Evolutionary conservation across 2,797 vertebrate genomes (phyloP), one percentile per base, ranked within the genome.

Genomic region (Pangasius larnaudii): DNA sequence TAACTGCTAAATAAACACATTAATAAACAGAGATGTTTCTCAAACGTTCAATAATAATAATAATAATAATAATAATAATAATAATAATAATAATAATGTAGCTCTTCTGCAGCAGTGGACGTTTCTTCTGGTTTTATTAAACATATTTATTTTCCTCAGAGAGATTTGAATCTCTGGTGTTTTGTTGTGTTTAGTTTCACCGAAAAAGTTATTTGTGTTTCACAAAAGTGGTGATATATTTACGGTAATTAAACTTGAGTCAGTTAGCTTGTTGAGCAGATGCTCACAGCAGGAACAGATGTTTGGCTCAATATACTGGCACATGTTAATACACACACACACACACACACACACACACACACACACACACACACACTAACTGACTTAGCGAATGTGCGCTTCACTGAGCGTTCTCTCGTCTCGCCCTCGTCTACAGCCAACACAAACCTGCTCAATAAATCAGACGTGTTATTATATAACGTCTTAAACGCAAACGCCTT

Each of bases 281-380:
- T 87, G 63, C 36, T 85, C 77, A 67, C 53, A 81, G 69, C 30
- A 79, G 33, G 63, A 90, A 69, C 80, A 91, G 88, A 89, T 88
- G 88, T 89, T 86, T 72, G 81, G 81, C 56, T 39, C 84, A 14
- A 61, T 9, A 63, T 51, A 46, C 74, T 18, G 58, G 33, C 36
- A 24, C 42, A 77, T 19, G 72, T 69, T 53, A 79, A 83, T 19
- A 84, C 63, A 69, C 61, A 67, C 58, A 49, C 80, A 65, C 80
- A 63, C 59, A 63, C 46, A 53, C 84, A 74, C 51, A 61, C 46
- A 69, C 82, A 67, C 63, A 69, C 46, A 36, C 84, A 46, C 39
- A 53, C 84, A 74, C 51, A 61, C 46, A 69, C 82, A 67, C 63
- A 69, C 46, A 36, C 84, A 46, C 39, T 27, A 14, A 74, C 69